Evolutionary conservation across 2,797 vertebrate species (phyloP).

Genomic region (Muraenolepis orangiensis): DNA sequence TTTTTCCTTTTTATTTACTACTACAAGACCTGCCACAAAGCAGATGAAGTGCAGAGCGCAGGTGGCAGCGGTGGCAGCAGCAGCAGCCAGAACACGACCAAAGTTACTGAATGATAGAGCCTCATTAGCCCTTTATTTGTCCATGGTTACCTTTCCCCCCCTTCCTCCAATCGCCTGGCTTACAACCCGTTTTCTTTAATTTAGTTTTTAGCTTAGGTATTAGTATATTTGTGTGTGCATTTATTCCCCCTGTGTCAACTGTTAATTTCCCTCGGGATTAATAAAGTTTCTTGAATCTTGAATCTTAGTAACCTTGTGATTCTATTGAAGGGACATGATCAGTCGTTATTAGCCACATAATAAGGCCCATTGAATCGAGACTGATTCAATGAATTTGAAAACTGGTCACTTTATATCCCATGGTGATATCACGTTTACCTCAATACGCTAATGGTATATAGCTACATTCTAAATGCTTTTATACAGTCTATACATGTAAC

Average conservation of each 20-base stretch:
- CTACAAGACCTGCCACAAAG: slow-evolving; percentile 33
- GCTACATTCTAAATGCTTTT: too few relatives aligned
- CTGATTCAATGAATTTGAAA: not conserved
- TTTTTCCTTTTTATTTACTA: slow-evolving; percentile 74
- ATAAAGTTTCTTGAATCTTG: too few relatives aligned
- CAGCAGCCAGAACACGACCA: not conserved
- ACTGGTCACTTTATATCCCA: not conserved
- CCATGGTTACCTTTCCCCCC: not conserved
- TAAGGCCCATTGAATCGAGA: not conserved
- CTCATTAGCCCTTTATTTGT: not conserved
- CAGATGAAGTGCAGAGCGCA: accelerated
- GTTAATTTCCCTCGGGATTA: too few relatives aligned
- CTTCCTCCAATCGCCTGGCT: not conserved
- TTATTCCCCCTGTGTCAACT: too few relatives aligned
- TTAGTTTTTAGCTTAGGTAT: too few relatives aligned
- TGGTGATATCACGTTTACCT: too few relatives aligned
- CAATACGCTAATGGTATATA: too few relatives aligned
- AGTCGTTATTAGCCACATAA: not conserved
- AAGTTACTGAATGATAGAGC: not conserved
- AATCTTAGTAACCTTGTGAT: too few relatives aligned
- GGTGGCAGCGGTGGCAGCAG: slow-evolving; percentile 1
- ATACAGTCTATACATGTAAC: too few relatives aligned
- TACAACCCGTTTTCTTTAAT: too few relatives aligned
- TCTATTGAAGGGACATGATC: not conserved
- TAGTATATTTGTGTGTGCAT: too few relatives aligned